Conservation (phyloP, 2,113 vertebrate species). For the Polypterus bichir region DNA sequence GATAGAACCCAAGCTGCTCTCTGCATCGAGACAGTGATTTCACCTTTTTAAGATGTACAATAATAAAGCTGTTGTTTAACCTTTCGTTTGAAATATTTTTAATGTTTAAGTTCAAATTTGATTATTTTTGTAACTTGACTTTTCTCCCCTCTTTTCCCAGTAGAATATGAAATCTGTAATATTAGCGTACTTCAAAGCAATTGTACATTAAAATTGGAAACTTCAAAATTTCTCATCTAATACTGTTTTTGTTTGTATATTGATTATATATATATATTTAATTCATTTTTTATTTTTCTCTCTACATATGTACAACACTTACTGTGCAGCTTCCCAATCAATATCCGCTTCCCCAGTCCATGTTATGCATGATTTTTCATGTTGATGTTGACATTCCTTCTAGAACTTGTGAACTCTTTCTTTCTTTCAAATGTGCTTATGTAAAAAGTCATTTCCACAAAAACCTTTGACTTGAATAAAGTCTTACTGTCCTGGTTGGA, state of each 20-base stretch:
- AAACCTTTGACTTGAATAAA: slow-evolving; percentile 82
- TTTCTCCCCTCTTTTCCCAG: slow-evolving; percentile 71
- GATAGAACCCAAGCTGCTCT: slow-evolving; percentile 34
- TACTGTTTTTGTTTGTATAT: too few relatives aligned
- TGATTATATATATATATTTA: too few relatives aligned
- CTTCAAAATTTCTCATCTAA: background rate
- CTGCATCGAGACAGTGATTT: slow-evolving; percentile 55
- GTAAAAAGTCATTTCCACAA: slow-evolving; percentile 74
- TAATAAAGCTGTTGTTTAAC: slow-evolving; percentile 63
- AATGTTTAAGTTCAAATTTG: slow-evolving; percentile 71
- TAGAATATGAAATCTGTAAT: slow-evolving; percentile 63
- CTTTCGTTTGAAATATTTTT: slow-evolving; percentile 77
- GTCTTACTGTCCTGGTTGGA: slow-evolving; percentile 38
- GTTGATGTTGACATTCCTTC: slow-evolving; percentile 88
- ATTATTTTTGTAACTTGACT: slow-evolving; percentile 71
- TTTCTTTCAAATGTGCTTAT: slow-evolving; percentile 60
- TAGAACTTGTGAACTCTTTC: slow-evolving; percentile 77
- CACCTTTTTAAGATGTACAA: slow-evolving; percentile 64
- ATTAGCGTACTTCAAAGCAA: slow-evolving; percentile 29
- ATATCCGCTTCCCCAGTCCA: slow-evolving; percentile 30
- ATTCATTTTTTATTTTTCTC: slow-evolving; percentile 9
- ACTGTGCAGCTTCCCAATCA: too few relatives aligned
- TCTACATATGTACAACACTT: slow-evolving; percentile 37
- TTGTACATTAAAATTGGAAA: slow-evolving; percentile 4
- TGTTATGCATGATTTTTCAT: slow-evolving; percentile 75